Percentiles rank a stretch among this genome's conserved stretches.
Conservation (phyloP, 2,888 invertebrate genomes). For the Drosophila monieri region DNA sequence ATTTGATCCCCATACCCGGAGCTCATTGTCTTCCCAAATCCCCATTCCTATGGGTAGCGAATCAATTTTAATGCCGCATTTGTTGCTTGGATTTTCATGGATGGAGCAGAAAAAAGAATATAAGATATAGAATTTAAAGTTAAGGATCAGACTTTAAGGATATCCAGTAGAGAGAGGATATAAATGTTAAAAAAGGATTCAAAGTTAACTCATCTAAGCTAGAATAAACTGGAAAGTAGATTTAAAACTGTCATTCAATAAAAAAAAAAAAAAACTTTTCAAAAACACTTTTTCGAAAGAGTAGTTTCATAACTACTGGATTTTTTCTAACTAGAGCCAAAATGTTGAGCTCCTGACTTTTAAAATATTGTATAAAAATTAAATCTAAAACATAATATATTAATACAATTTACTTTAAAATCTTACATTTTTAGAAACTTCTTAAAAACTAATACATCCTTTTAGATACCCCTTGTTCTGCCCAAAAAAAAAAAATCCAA, state of each 20-base stretch:
- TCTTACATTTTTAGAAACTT: neutral
- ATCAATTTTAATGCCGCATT: conserved; percentile 78
- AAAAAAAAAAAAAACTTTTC: too few relatives aligned
- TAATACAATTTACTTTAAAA: too few relatives aligned
- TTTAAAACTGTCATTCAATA: too few relatives aligned
- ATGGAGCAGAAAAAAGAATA: conserved; percentile 19
- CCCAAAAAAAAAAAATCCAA: neutral
- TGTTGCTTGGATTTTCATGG: conserved; percentile 66
- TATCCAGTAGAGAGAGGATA: conserved; percentile 5
- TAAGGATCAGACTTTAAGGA: conserved; percentile 1
- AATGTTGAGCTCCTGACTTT: too few relatives aligned
- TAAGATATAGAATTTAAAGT: conserved; percentile 5
- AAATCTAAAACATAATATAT: too few relatives aligned
- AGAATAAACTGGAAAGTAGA: too few relatives aligned
- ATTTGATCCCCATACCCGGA: neutral
- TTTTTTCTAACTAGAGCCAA: too few relatives aligned
- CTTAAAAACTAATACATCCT: neutral
- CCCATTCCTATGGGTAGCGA: conserved; percentile 54
- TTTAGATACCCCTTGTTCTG: neutral
- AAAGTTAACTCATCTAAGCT: too few relatives aligned
- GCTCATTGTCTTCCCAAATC: conserved; percentile 14
- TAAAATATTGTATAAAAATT: too few relatives aligned
- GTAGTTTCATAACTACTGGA: too few relatives aligned
- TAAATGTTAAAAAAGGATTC: neutral
- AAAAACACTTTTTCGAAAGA: too few relatives aligned